phyloP scores from a whole-genome alignment of 2,113 vertebrate species.

The Pungitius pungitius region DNA sequence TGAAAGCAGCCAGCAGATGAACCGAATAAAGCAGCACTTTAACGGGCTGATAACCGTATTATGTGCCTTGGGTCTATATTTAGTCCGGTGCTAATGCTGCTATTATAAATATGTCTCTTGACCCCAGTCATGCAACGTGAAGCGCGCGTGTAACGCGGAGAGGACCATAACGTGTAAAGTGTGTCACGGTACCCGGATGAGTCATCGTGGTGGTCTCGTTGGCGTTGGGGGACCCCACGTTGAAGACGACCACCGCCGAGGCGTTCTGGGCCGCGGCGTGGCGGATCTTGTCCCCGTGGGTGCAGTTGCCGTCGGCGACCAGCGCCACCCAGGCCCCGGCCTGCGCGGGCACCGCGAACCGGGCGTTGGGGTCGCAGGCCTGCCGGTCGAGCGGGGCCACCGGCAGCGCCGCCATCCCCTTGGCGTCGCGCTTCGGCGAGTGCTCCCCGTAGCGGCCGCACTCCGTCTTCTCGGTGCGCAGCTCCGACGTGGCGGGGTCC shows the following conservation, averaged over 20 bases:
- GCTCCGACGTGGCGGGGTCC: slow-evolving; percentile 85
- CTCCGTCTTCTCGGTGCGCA: slow-evolving; percentile 90
- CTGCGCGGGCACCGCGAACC: slow-evolving; percentile 81
- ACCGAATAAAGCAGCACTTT: no score
- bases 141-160: no score
- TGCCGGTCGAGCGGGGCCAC: slow-evolving; percentile 81
- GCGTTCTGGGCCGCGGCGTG: slow-evolving; percentile 91
- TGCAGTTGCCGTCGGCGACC: slow-evolving; percentile 92
- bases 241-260: slow-evolving; percentile 94
- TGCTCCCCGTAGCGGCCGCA: slow-evolving; percentile 97
- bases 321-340: slow-evolving; percentile 90
- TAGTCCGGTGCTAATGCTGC: no score
- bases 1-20: no score
- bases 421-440: slow-evolving; percentile 92
- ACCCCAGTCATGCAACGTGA: no score
- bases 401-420: slow-evolving; percentile 88
- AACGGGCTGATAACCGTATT: no score
- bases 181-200: slow-evolving; percentile 78
- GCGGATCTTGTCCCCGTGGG: slow-evolving; percentile 92
- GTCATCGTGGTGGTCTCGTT: slow-evolving; percentile 97
- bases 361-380: slow-evolving; percentile 89
- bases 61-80: no score
- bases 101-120: no score
- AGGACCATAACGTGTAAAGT: no score
- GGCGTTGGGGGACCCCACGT: slow-evolving; percentile 85